Conservation (phyloP, 2,797 vertebrate genomes). For the Botia kubotai region DNA sequence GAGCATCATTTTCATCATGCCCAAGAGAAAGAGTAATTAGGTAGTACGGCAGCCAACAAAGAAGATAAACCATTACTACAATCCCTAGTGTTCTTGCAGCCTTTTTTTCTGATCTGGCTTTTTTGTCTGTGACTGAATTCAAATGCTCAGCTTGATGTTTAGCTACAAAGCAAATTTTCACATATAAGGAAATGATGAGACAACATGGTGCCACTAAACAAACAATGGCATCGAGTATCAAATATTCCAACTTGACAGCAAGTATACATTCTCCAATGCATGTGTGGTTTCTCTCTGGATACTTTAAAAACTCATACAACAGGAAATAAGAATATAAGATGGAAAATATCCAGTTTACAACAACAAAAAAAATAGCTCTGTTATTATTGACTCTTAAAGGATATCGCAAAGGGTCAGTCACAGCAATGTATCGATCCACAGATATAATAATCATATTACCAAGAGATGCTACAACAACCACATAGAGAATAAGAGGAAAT, state of each 20-base stretch:
- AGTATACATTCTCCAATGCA: slow-evolving; percentile 66
- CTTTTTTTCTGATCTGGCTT: slow-evolving; percentile 65
- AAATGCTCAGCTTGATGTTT: slow-evolving; percentile 65
- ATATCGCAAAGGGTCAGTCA: slow-evolving; percentile 69
- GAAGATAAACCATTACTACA: slow-evolving; percentile 63
- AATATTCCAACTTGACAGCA: slow-evolving; percentile 46
- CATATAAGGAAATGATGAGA: slow-evolving; percentile 63
- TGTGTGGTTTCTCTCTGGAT: slow-evolving; percentile 53
- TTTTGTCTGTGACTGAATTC: slow-evolving; percentile 20
- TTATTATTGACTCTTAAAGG: slow-evolving; percentile 53
- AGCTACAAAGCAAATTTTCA: slow-evolving; percentile 63
- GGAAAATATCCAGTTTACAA: slow-evolving; percentile 65
- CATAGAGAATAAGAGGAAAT: slow-evolving; percentile 70
- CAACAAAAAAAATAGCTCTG: slow-evolving; percentile 55
- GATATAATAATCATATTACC: slow-evolving; percentile 79
- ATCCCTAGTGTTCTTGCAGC: slow-evolving; percentile 70
- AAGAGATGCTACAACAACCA: slow-evolving; percentile 76
- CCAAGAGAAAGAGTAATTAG: slow-evolving; percentile 56
- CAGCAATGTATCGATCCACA: slow-evolving; percentile 73
- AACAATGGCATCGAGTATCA: slow-evolving; percentile 59
- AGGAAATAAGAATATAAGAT: slow-evolving; percentile 55
- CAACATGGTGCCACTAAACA: slow-evolving; percentile 63
- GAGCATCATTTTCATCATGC: slow-evolving; percentile 1
- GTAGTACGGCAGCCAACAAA: slow-evolving; percentile 69
- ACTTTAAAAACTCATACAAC: slow-evolving; percentile 59